These are phyloP conservation scores for Syrmaticus mikado DNA, from an alignment of 2,113 vertebrate genomes.

Conservation along the genomic window DNA sequence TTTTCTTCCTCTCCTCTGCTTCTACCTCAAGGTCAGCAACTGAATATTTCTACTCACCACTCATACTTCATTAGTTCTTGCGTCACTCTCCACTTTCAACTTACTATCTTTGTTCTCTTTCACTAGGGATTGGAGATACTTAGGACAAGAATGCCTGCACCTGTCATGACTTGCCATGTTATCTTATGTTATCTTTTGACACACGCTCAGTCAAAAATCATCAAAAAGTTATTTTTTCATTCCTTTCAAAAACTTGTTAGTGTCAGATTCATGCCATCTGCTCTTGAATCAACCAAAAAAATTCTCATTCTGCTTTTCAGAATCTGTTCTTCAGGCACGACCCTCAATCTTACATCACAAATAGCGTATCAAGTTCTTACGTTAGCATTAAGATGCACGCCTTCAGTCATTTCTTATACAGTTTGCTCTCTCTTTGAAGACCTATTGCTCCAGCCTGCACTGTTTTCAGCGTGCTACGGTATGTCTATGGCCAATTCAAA, in stretches of 20 bases:
- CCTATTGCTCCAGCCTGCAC: neutral
- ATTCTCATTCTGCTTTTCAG: neutral
- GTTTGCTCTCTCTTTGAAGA: neutral
- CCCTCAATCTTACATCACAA: neutral
- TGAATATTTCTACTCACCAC: neutral
- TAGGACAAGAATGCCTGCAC: neutral
- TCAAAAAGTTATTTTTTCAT: neutral
- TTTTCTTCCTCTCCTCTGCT: neutral
- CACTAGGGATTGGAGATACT: neutral
- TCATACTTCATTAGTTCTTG: neutral
- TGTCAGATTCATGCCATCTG: neutral
- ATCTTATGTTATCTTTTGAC: neutral
- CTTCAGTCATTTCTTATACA: neutral
- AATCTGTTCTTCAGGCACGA: neutral
- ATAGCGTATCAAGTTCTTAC: neutral
- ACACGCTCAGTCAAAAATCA: neutral
- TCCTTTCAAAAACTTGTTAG: neutral
- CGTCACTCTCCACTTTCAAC: neutral
- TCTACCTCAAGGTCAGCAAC: neutral
- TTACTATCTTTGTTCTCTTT: neutral
- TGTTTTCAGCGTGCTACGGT: too few species aligned
- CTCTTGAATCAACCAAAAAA: neutral
- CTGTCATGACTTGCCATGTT: neutral
- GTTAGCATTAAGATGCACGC: rapidly evolving
- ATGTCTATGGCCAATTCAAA: neutral